Evolutionary conservation across 2,113 vertebrate species (phyloP).

Genomic region (Aegithalos caudatus): DNA sequence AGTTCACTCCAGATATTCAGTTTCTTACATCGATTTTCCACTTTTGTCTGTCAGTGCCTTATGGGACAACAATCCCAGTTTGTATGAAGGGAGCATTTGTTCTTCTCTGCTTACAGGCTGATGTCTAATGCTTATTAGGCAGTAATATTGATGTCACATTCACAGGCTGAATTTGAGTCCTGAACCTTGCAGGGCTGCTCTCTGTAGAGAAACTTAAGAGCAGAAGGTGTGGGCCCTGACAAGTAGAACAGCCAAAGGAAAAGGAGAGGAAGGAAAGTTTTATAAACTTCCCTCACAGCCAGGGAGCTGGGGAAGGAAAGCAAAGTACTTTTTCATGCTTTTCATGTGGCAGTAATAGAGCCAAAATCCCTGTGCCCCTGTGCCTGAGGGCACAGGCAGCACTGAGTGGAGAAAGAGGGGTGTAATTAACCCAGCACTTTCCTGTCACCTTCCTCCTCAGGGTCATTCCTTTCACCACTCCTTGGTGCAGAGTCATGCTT

Average conservation of each 20-base stretch:
- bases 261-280: not conserved
- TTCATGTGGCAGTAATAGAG: not conserved
- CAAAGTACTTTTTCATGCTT: not conserved
- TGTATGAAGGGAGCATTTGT: not conserved
- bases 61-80: conserved; percentile 12
- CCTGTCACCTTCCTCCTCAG: not conserved
- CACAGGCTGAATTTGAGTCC: not conserved
- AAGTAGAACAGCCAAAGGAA: not conserved
- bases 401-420: fast-evolving
- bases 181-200: not conserved
- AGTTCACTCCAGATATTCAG: conserved; percentile 17
- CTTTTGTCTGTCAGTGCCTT: conserved; percentile 3
- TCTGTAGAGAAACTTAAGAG: not conserved
- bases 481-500: not conserved
- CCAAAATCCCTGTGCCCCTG: not conserved
- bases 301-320: not conserved
- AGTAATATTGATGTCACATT: not conserved
- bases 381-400: not conserved
- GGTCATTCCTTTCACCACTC: not conserved
- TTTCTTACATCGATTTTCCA: conserved; percentile 1
- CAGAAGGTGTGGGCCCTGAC: not conserved
- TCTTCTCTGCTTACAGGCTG: not conserved
- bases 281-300: not conserved
- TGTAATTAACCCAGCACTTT: not conserved
- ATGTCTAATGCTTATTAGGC: not conserved